phyloP scores from a whole-genome alignment of 2,797 vertebrate species.

The Fistularia commersonii region DNA sequence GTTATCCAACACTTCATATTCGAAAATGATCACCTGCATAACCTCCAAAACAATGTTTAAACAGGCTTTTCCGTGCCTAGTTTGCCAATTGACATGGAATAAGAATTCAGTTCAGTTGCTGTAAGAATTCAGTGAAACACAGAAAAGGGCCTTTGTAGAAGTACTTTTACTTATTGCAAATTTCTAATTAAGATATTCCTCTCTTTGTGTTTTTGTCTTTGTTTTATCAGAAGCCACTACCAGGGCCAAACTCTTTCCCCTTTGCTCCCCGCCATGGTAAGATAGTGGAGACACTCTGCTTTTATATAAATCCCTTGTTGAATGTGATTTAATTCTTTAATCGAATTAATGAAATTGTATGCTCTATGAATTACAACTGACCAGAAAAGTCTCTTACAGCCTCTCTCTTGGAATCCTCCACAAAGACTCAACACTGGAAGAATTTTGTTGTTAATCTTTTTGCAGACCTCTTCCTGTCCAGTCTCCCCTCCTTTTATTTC shows the following conservation, averaged over 20 bases:
- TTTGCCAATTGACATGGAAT: too few species aligned
- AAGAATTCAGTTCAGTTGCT: too few species aligned
- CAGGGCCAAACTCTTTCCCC: slow-evolving; percentile 27
- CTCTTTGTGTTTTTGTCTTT: slow-evolving; percentile 28
- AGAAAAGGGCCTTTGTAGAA: too few species aligned
- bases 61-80: too few species aligned
- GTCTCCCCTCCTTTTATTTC: slow-evolving; percentile 3
- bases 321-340: slow-evolving; percentile 27
- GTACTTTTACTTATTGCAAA: too few species aligned
- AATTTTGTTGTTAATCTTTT: slow-evolving; percentile 40
- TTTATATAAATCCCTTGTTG: slow-evolving; percentile 11
- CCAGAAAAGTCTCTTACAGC: slow-evolving; percentile 40
- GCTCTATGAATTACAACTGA: slow-evolving; percentile 20
- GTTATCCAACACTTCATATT: too few species aligned
- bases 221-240: slow-evolving; percentile 50
- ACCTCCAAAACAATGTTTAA: too few species aligned
- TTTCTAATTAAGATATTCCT: slow-evolving; percentile 1
- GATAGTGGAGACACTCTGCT: slow-evolving; percentile 24
- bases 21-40: too few species aligned
- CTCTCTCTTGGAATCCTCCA: slow-evolving; percentile 21
- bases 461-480: slow-evolving; percentile 13
- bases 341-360: slow-evolving; percentile 11
- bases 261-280: slow-evolving; percentile 59
- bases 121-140: too few species aligned
- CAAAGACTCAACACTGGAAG: slow-evolving; percentile 24